A percentile compares a stretch with the other conserved stretches of the same genome.
Evolutionary conservation across 2,888 invertebrate genomes (phyloP).

Genomic region (Lasioglossum malachurum): DNA sequence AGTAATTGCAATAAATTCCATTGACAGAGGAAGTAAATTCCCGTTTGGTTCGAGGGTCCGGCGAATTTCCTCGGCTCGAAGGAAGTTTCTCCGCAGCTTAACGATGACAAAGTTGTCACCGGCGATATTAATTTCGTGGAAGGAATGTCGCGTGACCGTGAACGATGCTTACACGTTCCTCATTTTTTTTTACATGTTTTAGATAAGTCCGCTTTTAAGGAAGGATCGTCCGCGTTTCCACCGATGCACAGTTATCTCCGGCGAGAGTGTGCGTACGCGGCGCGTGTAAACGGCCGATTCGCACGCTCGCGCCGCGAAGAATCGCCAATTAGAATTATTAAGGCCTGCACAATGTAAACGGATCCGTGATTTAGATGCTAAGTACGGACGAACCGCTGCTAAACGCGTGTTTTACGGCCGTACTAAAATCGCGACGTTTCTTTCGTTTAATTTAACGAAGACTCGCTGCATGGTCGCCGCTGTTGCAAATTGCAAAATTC

Average conservation of each 20-base stretch:
- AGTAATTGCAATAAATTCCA: neutral
- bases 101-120: neutral
- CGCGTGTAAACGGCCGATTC: neutral
- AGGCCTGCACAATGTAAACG: neutral
- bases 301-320: neutral
- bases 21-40: neutral
- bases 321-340: constrained; percentile 9
- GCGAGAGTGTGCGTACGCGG: neutral
- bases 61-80: neutral
- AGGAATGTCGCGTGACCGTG: neutral
- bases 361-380: constrained; percentile 2
- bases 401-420: neutral
- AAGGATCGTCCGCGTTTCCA: constrained; percentile 11
- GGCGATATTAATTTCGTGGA: neutral
- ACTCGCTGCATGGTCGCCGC: too few species aligned
- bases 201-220: constrained; percentile 7
- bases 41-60: neutral
- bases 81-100: neutral
- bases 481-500: neutral
- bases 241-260: constrained; percentile 16
- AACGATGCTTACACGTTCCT: neutral
- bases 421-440: neutral
- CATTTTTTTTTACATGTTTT: neutral
- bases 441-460: neutral
- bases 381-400: neutral